Conservation (phyloP, 2,797 vertebrate species). For the Poecilia velifera region DNA sequence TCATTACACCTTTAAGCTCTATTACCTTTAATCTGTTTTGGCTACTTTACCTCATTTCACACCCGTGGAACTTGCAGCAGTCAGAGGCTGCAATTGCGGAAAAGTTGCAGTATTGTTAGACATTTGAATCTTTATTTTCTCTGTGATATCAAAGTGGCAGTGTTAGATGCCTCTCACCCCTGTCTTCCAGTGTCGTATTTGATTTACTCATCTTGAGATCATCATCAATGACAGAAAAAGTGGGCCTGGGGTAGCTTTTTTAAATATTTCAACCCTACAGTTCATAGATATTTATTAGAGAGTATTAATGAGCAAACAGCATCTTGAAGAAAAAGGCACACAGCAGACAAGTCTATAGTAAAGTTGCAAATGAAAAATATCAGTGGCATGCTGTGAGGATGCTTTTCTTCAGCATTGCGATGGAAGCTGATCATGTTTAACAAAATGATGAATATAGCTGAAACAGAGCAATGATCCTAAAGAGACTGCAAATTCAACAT, state of each 20-base stretch:
- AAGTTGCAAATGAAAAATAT: neutral
- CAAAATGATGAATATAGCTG: neutral
- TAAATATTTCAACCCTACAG: neutral
- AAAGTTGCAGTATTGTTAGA: slow-evolving; percentile 32
- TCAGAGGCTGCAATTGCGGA: neutral
- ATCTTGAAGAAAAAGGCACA: neutral
- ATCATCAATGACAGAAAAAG: neutral
- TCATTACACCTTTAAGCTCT: slow-evolving; percentile 52
- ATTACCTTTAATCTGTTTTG: slow-evolving; percentile 48
- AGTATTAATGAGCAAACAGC: neutral
- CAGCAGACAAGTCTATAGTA: neutral
- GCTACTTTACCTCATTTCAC: slow-evolving; percentile 29
- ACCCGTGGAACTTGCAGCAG: slow-evolving; percentile 40
- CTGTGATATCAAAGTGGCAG: slow-evolving; percentile 30
- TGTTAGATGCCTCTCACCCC: neutral
- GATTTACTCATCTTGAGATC: slow-evolving; percentile 35
- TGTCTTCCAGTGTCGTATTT: slow-evolving; percentile 50
- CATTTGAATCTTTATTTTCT: slow-evolving; percentile 43
- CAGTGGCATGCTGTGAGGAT: neutral
- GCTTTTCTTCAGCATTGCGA: neutral
- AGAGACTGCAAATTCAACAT: neutral
- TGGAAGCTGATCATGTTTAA: neutral
- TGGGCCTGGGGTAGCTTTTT: neutral
- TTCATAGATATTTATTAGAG: neutral
- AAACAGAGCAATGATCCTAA: neutral